Evolutionary conservation across 2,888 invertebrate genomes (phyloP), one percentile per base, ranked within the genome.

Genomic region (Microplitis manilae): DNA sequence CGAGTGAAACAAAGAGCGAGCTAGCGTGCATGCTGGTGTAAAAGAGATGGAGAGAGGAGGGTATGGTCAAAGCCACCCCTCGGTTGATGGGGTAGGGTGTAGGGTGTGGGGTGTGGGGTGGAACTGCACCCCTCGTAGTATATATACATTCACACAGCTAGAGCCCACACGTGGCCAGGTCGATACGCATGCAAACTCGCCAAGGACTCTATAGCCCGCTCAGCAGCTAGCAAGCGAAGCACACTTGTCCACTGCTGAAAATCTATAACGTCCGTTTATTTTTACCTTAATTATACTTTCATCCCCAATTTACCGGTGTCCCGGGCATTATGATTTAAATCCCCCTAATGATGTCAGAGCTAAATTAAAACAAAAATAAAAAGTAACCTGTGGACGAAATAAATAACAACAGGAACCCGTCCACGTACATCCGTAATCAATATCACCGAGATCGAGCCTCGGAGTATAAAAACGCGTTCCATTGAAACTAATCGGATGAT

Each of bases 21-120:
- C 30, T 30, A 30, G 30, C 2, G 30, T 30, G 30, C 30, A 30
- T 1, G 30, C 30, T 30, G 30, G 30, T 30, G 30, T 30, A 2
- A 30, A 30, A 4, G 30, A 30, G 30, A 30, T 30, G 30, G 30
- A 30, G 30, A 30, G 30, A 30, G 30, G 67, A 78, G 81, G 81
- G 81, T 81, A 81, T 82, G 84, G 85, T 83, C 83, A 86, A 84
- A 84, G 65, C 81, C 81, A 64, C 84, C 78, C 83, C 83, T 80
- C 79, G 79, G 83, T 82, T 82, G 80, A 79, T 79, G 79, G 81
- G 70, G 69, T 75, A 73, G 80, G 81, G 80, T 84, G 84, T 77
- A 13, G 50, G 13, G 50, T 50, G 50, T 50, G 50, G 50, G 50
- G 50, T 50, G 50, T 50, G 84, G 84, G 84, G 84, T 85, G 85